Base-by-base conservation (phyloP, 2,888 invertebrate species). In the Hydroisotoma schaefferi region DNA sequence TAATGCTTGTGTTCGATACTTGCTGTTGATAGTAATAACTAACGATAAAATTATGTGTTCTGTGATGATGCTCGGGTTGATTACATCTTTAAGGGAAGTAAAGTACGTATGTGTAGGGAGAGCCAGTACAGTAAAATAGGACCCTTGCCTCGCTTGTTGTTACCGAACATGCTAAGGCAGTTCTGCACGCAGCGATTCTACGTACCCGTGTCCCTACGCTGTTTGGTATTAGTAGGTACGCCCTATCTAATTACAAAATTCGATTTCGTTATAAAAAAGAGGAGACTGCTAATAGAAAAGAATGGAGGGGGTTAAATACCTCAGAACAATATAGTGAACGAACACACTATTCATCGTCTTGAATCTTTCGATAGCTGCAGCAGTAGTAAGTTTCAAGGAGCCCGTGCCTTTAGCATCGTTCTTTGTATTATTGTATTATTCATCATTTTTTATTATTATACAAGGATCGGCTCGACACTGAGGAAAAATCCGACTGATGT, bases 241-340 rank as follows among this genome's bases (percentile, higher is more conserved):
- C 48, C 28, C 48, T 48, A 22, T n/a, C 37, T 52, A 52, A 52
- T 52, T 52, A 52, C 37, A 25, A 37, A 52, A 52, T 52, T 52
- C 37, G 52, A 52, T 52, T 52, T 37, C 12, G 37, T n/a, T 33
- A 37, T 46, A 46, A 46, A 46, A 46, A 46, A 8, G 46, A 6
- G 20, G 25, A 46, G 23, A 23, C 22, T 33, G 22, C n/a, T 52
- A 52, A 52, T 52, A 52, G 52, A 52, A 52, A 37, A 52, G 52
- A 52, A 27, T 27, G 52, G 52, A 52, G 52, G 52, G 52, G 37
- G 33, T 52, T 52, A 52, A 52, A 52, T 52, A 52, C 52, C 52
- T 52, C 25, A 10, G 43, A n/a, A 10, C 43, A 40, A n/a, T n/a
- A n/a, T n/a, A n/a, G n/a, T n/a, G n/a, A 20, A 40, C 8, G n/a